Conservation (phyloP, 2,113 vertebrate species). For the Nothobranchius furzeri region DNA sequence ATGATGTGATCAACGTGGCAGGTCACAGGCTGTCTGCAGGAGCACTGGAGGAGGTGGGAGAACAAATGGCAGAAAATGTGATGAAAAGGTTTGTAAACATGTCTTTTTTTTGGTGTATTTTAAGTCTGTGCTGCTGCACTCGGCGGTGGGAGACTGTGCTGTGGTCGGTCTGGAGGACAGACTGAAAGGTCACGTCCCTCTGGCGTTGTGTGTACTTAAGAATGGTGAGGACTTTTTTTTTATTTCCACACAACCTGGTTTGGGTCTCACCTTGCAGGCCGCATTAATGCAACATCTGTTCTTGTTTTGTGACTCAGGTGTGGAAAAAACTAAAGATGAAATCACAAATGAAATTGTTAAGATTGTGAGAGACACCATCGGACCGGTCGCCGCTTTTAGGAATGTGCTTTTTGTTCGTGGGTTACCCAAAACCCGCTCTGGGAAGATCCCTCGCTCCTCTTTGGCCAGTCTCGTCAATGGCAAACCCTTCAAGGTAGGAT, state of each 20-base stretch:
- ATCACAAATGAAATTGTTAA: constrained; percentile 84
- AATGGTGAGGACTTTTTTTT: constrained; percentile 79
- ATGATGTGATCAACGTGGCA: constrained; percentile 97
- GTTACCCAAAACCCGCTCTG: constrained; percentile 94
- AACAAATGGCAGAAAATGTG: too few relatives aligned
- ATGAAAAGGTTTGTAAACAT: too few relatives aligned
- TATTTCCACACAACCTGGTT: too few relatives aligned
- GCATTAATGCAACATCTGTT: not conserved
- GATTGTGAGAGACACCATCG: constrained; percentile 84
- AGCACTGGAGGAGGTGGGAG: constrained; percentile 90
- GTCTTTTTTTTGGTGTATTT: not conserved
- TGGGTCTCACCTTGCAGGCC: too few relatives aligned
- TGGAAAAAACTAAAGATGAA: constrained; percentile 68
- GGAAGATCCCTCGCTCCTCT: constrained; percentile 91
- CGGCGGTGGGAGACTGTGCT: constrained; percentile 89
- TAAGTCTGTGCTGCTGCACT: constrained; percentile 86
- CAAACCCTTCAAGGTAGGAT: constrained; percentile 87
- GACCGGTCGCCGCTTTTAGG: constrained; percentile 92
- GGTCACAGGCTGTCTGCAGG: constrained; percentile 96
- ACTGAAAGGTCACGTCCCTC: constrained; percentile 90
- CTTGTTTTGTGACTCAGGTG: constrained; percentile 67
- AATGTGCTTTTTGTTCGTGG: constrained; percentile 86
- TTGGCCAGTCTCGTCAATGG: constrained; percentile 87
- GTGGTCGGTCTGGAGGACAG: constrained; percentile 91
- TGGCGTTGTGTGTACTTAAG: constrained; percentile 90